phyloP scores from a whole-genome alignment of 2,888 invertebrate genomes.

The Drosophila seclusa region DNA sequence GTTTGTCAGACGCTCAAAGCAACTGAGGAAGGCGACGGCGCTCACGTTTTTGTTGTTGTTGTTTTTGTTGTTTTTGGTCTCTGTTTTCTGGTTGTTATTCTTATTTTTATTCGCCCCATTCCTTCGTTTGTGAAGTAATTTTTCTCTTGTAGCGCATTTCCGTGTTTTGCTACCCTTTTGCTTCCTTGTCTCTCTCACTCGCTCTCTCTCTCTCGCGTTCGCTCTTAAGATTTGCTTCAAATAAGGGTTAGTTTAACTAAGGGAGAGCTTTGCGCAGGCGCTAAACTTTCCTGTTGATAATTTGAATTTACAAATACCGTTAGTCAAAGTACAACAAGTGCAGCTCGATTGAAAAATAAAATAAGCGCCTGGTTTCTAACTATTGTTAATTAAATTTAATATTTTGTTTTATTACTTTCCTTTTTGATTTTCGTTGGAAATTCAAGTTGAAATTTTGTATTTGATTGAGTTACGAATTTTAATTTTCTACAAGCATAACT shows the following conservation, averaged over 20 bases:
- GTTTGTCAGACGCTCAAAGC: constrained; percentile 57
- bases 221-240: constrained; percentile 8
- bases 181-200: constrained; percentile 48
- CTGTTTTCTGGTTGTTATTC: constrained; percentile 48
- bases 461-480: background rate
- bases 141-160: constrained; percentile 70
- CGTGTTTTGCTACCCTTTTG: constrained; percentile 78
- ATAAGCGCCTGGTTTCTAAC: background rate
- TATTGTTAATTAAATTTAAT: background rate
- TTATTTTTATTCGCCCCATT: constrained; percentile 34
- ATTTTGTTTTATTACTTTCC: background rate
- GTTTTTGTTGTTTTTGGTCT: constrained; percentile 33
- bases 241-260: constrained; percentile 28
- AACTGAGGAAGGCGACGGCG: constrained; percentile 43
- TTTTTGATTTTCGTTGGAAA: background rate
- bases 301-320: constrained; percentile 49
- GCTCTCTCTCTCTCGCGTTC: constrained; percentile 7
- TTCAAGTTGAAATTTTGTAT: background rate
- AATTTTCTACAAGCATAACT: background rate
- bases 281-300: constrained; percentile 1
- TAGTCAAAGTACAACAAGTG: constrained; percentile 29
- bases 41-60: constrained; percentile 24
- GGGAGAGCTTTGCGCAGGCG: constrained; percentile 49
- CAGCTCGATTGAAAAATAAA: background rate
- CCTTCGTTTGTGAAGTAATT: constrained; percentile 58